phyloP scores from a whole-genome alignment of 2,797 vertebrate species.

The Kryptolebias ocellatus region DNA sequence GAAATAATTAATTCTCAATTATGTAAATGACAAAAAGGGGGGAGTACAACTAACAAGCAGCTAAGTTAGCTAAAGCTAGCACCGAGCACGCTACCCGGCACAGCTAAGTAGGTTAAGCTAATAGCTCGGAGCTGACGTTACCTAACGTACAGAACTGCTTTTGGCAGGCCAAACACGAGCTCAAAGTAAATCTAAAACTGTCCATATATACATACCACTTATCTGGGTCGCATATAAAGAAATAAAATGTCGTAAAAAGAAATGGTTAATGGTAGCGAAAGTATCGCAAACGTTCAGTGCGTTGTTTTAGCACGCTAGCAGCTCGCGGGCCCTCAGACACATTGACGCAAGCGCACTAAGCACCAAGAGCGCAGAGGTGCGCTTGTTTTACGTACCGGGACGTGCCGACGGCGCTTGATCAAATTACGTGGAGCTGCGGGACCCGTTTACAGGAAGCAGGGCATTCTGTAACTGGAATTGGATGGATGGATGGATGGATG shows the following conservation, averaged over 20 bases:
- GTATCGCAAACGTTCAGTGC: conserved; percentile 26
- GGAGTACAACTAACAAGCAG: not conserved
- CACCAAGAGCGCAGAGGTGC: not conserved
- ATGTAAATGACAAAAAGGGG: not conserved
- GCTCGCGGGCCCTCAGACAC: conserved; percentile 54
- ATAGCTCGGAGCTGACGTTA: conserved; percentile 22
- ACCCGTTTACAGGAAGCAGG: no score
- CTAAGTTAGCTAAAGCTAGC: conserved; percentile 41
- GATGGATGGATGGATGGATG: no score
- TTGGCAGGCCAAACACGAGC: not conserved
- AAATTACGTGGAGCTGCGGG: no score
- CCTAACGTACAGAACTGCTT: conserved; percentile 27
- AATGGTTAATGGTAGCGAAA: conserved; percentile 15
- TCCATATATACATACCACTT: conserved; percentile 57
- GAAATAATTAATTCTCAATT: no score
- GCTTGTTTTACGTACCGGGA: conserved; percentile 42
- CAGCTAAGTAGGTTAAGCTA: conserved; percentile 52
- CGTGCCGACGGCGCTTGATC: conserved; percentile 4
- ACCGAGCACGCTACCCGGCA: conserved; percentile 58
- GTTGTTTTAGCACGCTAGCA: conserved; percentile 61
- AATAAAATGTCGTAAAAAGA: conserved; percentile 5
- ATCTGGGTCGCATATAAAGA: conserved; percentile 3
- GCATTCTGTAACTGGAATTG: no score
- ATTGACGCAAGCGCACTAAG: conserved; percentile 57
- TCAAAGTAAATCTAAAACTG: not conserved